Evolutionary conservation across 2,113 vertebrate species (phyloP).

Genomic region (Zosterops pallidus): DNA sequence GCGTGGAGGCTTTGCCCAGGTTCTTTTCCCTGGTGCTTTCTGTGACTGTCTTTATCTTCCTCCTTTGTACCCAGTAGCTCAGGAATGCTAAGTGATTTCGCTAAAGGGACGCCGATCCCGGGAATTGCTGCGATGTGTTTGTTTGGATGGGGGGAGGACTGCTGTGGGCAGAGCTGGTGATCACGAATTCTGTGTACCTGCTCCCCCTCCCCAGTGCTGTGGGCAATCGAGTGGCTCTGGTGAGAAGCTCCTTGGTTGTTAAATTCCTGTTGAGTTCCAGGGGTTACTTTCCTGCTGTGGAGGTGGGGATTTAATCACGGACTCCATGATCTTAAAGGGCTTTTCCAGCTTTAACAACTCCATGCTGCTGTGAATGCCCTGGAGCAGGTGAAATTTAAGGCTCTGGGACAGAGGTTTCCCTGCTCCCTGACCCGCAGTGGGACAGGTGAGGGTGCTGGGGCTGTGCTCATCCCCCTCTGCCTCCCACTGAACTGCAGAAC

Average conservation of each 20-base stretch:
- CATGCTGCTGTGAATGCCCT: too few species aligned
- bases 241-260: neutral
- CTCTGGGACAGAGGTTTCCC: neutral
- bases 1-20: neutral
- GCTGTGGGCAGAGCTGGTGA: neutral
- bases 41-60: neutral
- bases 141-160: rapidly evolving
- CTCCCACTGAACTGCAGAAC: neutral
- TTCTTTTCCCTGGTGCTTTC: neutral
- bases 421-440: rapidly evolving
- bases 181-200: neutral
- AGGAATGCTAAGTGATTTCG: neutral
- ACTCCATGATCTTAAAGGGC: neutral
- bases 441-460: neutral
- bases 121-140: rapidly evolving
- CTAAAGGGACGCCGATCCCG: rapidly evolving
- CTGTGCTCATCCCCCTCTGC: rapidly evolving
- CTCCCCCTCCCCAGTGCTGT: neutral
- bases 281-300: neutral
- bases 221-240: neutral
- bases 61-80: neutral
- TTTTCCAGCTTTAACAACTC: neutral
- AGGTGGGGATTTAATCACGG: neutral
- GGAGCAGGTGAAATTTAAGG: neutral
- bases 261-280: neutral